A percentile compares a stretch with the other conserved stretches of the same genome.
Conservation (phyloP, 2,113 vertebrate species). For the Sylvia atricapilla region DNA sequence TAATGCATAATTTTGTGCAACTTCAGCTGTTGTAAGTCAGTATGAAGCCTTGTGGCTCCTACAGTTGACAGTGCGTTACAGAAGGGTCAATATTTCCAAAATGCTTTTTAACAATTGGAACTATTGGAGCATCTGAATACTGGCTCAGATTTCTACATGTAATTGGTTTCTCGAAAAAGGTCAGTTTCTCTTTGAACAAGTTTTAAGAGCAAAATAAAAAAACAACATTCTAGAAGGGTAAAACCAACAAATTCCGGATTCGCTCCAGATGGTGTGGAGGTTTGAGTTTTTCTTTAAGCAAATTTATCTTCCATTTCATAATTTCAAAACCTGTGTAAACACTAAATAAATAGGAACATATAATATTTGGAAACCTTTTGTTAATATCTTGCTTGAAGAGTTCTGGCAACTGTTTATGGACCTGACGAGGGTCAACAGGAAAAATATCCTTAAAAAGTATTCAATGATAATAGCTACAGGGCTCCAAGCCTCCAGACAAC, state of each 20-base stretch:
- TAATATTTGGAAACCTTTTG: background rate
- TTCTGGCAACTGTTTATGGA: background rate
- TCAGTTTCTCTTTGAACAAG: background rate
- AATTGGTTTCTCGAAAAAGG: background rate
- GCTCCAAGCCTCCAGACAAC: background rate
- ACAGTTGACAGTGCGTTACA: background rate
- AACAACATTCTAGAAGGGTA: background rate
- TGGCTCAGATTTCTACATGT: background rate
- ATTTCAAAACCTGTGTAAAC: background rate
- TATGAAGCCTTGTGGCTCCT: background rate
- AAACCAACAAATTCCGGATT: background rate
- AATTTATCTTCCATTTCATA: background rate
- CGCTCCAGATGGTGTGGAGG: conserved; percentile 34
- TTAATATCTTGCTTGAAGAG: background rate
- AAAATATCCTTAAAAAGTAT: background rate
- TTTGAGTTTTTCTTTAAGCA: conserved; percentile 5
- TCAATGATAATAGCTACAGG: background rate
- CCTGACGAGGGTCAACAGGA: background rate
- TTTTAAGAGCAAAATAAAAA: background rate
- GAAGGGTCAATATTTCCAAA: conserved; percentile 2
- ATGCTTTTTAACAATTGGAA: background rate
- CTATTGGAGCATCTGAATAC: background rate
- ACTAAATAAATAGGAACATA: background rate
- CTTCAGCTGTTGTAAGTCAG: background rate
- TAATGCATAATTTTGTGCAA: background rate